Evolutionary conservation across 2,113 vertebrate species (phyloP).

Genomic region (Spea bombifrons): DNA sequence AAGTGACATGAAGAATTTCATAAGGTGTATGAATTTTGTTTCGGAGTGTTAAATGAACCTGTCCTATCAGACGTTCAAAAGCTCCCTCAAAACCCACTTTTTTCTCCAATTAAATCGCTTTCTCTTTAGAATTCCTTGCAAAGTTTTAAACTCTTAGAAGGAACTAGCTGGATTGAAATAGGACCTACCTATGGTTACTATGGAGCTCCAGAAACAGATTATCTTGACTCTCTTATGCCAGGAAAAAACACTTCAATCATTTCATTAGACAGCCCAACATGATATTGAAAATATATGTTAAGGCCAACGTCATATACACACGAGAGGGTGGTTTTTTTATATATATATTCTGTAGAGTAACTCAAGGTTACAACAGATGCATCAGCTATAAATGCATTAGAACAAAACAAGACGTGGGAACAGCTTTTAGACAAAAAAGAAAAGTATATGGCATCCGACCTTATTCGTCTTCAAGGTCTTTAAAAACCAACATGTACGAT

Average conservation of each 20-base stretch:
- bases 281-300: slow-evolving; percentile 17
- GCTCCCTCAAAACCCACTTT: too few relatives aligned
- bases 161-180: slow-evolving; percentile 1
- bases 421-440: neutral
- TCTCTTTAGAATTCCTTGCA: too few relatives aligned
- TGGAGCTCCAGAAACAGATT: slow-evolving; percentile 22
- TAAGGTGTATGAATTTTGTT: too few relatives aligned
- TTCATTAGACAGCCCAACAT: slow-evolving; percentile 3
- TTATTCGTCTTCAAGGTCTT: too few relatives aligned
- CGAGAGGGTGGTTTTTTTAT: neutral
- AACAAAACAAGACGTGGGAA: neutral
- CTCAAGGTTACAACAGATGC: neutral
- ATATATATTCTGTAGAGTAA: neutral
- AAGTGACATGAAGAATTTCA: too few relatives aligned
- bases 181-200: slow-evolving; percentile 23
- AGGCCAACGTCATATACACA: slow-evolving; percentile 5
- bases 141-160: neutral
- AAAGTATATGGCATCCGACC: too few relatives aligned
- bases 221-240: slow-evolving; percentile 16
- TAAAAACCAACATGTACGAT: too few relatives aligned
- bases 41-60: too few relatives aligned
- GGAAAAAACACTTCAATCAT: slow-evolving; percentile 37
- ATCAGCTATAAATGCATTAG: neutral
- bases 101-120: too few relatives aligned
- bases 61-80: too few relatives aligned